Conservation (phyloP, 1,140 invertebrate genomes). For the Bathynomus jamesi region DNA sequence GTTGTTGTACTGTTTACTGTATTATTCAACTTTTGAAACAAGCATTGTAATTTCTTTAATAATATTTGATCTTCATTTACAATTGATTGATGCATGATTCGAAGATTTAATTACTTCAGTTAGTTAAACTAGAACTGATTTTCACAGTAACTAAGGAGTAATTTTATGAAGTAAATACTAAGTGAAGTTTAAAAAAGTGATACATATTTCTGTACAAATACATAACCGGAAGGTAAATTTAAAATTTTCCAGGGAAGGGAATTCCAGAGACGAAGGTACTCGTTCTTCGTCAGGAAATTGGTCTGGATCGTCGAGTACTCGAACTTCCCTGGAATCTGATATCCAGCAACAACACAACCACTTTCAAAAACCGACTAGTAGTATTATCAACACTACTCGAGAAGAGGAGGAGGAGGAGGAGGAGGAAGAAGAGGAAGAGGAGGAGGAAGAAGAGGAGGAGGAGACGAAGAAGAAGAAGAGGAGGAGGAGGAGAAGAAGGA, state of each 20-base stretch:
- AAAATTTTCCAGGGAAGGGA: constrained; percentile 2
- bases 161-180: too few relatives aligned
- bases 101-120: too few relatives aligned
- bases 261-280: constrained; percentile 10
- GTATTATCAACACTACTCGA: neutral
- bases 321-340: constrained; percentile 14
- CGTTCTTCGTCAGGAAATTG: constrained; percentile 17
- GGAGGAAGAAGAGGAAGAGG: neutral
- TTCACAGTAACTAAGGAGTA: too few relatives aligned
- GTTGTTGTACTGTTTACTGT: too few relatives aligned
- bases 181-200: too few relatives aligned
- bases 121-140: too few relatives aligned
- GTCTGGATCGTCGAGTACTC: constrained; percentile 14
- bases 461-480: neutral
- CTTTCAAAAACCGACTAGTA: neutral
- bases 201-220: too few relatives aligned
- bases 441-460: neutral
- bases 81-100: too few relatives aligned
- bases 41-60: too few relatives aligned
- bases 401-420: neutral
- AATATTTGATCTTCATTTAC: too few relatives aligned
- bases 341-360: neutral
- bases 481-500: neutral
- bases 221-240: neutral
- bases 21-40: too few relatives aligned